These are phyloP conservation scores for Phainopepla nitens DNA, from an alignment of 2,113 vertebrate species.

Conservation along the genomic window DNA sequence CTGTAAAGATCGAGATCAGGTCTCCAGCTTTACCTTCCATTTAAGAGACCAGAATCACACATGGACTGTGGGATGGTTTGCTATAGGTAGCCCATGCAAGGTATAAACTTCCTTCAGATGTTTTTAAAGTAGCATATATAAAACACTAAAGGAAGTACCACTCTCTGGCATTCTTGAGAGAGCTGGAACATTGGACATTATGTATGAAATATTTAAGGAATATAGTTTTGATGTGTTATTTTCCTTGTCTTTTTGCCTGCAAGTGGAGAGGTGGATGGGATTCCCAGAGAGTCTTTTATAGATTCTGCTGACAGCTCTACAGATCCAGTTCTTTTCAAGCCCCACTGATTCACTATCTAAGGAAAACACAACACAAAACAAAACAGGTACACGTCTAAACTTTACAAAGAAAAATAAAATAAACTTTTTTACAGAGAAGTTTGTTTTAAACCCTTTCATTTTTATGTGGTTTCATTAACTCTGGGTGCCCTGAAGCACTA, in stretches of 20 bases:
- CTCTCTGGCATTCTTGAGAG: slow-evolving; percentile 21
- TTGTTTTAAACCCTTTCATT: background rate
- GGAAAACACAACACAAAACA: slow-evolving; percentile 13
- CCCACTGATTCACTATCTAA: background rate
- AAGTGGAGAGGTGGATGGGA: slow-evolving; percentile 29
- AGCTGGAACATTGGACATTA: slow-evolving; percentile 33
- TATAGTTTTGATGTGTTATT: slow-evolving; percentile 60
- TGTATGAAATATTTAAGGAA: slow-evolving; percentile 62
- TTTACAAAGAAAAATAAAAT: slow-evolving; percentile 22
- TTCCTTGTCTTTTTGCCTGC: slow-evolving; percentile 20
- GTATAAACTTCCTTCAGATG: slow-evolving; percentile 6
- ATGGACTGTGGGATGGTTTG: background rate
- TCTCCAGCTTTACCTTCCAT: background rate
- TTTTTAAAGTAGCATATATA: slow-evolving; percentile 38
- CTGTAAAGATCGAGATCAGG: background rate
- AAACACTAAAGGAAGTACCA: slow-evolving; percentile 32
- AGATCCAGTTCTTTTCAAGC: slow-evolving; percentile 48
- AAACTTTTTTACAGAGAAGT: background rate
- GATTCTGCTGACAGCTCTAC: slow-evolving; percentile 57
- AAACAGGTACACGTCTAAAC: background rate
- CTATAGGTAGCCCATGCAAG: background rate
- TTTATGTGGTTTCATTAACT: background rate
- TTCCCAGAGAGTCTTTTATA: slow-evolving; percentile 51
- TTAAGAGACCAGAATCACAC: background rate
- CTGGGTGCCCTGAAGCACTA: background rate